Conservation (phyloP, 2,888 invertebrate species). For the Amphipoea oculea region DNA sequence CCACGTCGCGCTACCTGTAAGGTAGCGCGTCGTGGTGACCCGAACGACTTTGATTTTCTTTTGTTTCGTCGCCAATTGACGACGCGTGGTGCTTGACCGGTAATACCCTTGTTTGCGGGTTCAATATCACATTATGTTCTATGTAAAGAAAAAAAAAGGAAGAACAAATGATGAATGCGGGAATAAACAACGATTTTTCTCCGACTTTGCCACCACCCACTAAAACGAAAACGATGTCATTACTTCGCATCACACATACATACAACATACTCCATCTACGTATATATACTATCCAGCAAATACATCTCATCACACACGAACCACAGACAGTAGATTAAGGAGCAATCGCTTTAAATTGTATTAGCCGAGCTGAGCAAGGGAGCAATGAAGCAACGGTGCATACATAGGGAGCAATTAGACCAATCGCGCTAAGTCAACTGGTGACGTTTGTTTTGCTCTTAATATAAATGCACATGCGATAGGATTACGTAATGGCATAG, state of each 20-base stretch:
- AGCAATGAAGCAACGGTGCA: slow-evolving; percentile 25
- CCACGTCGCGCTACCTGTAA: no score
- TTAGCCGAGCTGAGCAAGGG: slow-evolving; percentile 30
- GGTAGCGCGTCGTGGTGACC: background rate
- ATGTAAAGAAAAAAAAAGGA: background rate
- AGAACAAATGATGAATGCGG: background rate
- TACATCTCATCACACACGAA: slow-evolving; percentile 19
- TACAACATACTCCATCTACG: background rate
- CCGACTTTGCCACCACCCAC: background rate
- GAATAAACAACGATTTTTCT: background rate
- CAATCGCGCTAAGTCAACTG: slow-evolving; percentile 56
- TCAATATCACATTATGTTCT: no score
- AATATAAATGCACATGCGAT: slow-evolving; percentile 50
- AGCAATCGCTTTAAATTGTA: slow-evolving; percentile 54
- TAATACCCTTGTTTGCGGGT: background rate
- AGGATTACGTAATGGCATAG: slow-evolving; percentile 35
- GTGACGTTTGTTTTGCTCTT: slow-evolving; percentile 43
- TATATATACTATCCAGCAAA: background rate
- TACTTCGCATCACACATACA: no score
- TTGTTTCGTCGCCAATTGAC: no score
- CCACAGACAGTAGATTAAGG: slow-evolving; percentile 36
- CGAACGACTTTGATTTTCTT: no score
- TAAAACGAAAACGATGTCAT: background rate
- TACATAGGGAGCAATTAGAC: slow-evolving; percentile 42
- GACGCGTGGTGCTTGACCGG: no score